Conservation (phyloP, 2,797 vertebrate species). For the Brotogeris chrysoptera region DNA sequence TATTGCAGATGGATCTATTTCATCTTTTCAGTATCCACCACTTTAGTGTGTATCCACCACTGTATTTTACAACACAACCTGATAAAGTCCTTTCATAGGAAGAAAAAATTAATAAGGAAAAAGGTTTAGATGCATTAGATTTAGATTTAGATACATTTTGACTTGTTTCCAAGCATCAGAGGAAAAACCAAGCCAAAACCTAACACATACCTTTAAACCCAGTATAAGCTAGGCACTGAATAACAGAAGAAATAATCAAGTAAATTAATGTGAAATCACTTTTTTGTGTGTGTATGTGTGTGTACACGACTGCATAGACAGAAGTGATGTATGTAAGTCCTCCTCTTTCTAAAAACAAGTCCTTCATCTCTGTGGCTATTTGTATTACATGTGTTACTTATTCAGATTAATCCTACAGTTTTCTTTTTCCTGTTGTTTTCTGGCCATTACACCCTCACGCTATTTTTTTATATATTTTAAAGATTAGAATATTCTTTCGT, state of each 20-base stretch:
- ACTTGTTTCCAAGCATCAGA: neutral
- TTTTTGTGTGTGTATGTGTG: neutral
- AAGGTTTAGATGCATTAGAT: neutral
- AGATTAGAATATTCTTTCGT: neutral
- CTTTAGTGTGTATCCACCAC: neutral
- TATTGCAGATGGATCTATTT: neutral
- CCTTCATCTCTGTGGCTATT: neutral
- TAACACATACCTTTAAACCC: neutral
- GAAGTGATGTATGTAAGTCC: accelerated
- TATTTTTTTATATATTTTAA: neutral
- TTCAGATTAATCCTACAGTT: neutral
- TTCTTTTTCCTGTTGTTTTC: neutral
- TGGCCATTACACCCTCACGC: neutral
- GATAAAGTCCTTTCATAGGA: neutral
- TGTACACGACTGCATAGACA: neutral
- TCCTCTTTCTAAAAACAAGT: neutral
- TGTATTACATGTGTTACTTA: neutral
- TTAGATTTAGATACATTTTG: neutral
- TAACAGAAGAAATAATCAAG: neutral
- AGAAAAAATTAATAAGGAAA: neutral
- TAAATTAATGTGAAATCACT: neutral
- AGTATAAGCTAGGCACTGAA: neutral
- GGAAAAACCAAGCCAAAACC: neutral
- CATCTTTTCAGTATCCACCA: neutral
- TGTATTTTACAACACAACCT: neutral